A percentile compares a stretch with the other conserved stretches of the same genome.
phyloP scores from a whole-genome alignment of 2,797 vertebrate species.

The Pagetopsis macropterus region DNA sequence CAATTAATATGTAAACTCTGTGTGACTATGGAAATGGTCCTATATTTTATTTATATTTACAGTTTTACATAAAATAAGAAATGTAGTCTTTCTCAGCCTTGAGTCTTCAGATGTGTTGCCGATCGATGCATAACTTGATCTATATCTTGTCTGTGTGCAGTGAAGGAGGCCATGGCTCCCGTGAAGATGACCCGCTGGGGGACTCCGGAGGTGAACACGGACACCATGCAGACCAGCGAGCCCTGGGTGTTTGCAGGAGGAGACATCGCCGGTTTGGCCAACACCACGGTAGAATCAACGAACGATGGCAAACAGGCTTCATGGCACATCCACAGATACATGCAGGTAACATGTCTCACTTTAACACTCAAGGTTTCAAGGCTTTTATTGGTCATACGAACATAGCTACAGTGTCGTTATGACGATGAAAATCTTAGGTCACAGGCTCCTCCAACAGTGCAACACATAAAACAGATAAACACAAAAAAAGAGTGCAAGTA shows the following conservation, averaged over 20 bases:
- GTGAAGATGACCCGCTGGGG: slow-evolving; percentile 92
- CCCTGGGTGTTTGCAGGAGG: slow-evolving; percentile 95
- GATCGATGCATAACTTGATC: neutral
- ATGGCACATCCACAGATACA: slow-evolving; percentile 93
- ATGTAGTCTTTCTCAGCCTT: too few relatives aligned
- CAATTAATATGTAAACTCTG: neutral
- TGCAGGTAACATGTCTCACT: slow-evolving; percentile 85
- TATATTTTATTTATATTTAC: too few relatives aligned
- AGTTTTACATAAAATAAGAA: neutral
- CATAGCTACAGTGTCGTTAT: too few relatives aligned
- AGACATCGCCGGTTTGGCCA: slow-evolving; percentile 90
- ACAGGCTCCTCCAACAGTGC: too few relatives aligned
- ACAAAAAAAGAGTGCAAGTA: too few relatives aligned
- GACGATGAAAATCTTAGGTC: too few relatives aligned
- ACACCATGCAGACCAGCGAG: slow-evolving; percentile 95
- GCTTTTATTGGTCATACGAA: too few relatives aligned
- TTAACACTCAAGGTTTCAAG: neutral
- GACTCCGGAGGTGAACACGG: slow-evolving; percentile 89
- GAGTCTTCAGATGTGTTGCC: neutral
- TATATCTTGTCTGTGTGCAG: slow-evolving; percentile 68
- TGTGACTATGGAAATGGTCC: neutral
- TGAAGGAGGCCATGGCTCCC: slow-evolving; percentile 89
- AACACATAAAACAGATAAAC: too few relatives aligned
- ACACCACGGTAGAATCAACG: slow-evolving; percentile 94
- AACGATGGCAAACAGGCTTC: slow-evolving; percentile 98